phyloP scores from a whole-genome alignment of 1,140 invertebrate genomes.

The Penaeus chinensis region DNA sequence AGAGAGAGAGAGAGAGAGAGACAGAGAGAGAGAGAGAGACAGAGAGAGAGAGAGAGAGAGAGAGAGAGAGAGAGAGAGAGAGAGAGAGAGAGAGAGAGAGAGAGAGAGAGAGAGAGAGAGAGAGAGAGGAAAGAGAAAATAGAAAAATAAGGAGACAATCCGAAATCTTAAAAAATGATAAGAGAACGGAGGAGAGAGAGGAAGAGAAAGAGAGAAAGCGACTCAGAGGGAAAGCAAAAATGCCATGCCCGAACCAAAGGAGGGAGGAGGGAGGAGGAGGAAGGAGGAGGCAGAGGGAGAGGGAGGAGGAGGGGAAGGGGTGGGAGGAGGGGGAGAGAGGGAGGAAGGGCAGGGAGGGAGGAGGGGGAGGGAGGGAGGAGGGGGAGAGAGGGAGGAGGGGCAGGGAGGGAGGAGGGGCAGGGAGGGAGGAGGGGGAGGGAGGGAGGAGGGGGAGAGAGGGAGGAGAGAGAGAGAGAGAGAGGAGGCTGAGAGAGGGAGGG shows the following conservation, averaged over 20 bases:
- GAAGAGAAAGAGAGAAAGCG: background rate
- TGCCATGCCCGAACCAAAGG: no score
- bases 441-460: background rate
- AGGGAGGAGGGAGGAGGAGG: no score
- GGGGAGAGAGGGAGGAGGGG: background rate
- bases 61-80: constrained; percentile 13
- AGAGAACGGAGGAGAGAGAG: background rate
- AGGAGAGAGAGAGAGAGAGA: no score
- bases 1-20: no score
- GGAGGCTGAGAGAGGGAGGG: no score
- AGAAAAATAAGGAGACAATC: background rate
- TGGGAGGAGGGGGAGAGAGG: no score
- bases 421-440: no score
- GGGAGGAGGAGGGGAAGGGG: no score
- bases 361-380: background rate
- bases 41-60: background rate
- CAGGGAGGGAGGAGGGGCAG: no score
- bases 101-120: background rate
- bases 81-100: background rate
- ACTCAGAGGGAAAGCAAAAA: no score
- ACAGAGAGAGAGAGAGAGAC: background rate
- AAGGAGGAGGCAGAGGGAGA: no score
- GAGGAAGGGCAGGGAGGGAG: background rate
- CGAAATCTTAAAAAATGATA: background rate
- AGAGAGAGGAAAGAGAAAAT: background rate